phyloP scores from a whole-genome alignment of 2,888 invertebrate species.

The Ypsolopha sequella region DNA sequence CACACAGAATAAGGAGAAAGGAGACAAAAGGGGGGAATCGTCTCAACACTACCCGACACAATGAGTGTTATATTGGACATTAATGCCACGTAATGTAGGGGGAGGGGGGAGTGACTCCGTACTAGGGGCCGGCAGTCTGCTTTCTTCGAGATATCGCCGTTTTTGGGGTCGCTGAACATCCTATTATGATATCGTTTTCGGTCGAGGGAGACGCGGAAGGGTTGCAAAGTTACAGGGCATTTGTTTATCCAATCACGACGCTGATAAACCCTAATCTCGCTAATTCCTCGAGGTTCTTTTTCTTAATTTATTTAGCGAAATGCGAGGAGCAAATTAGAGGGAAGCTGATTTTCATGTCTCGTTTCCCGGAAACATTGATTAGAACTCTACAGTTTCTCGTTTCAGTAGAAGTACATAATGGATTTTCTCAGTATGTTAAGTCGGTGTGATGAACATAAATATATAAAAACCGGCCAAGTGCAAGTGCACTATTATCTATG shows the following conservation, averaged over 20 bases:
- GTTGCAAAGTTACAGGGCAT: conserved; percentile 13
- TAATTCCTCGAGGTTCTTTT: background rate
- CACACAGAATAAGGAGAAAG: conserved; percentile 10
- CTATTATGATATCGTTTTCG: conserved; percentile 34
- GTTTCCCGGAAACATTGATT: too few relatives aligned
- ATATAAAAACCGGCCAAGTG: too few relatives aligned
- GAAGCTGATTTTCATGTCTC: too few relatives aligned
- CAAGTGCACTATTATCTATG: too few relatives aligned
- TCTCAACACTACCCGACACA: conserved; percentile 15
- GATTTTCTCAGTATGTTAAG: too few relatives aligned
- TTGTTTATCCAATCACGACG: conserved; percentile 19
- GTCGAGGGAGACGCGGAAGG: conserved; percentile 17
- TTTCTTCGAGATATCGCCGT: conserved; percentile 28
- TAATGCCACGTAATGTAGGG: conserved; percentile 25
- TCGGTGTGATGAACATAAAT: too few relatives aligned
- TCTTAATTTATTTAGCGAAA: too few relatives aligned
- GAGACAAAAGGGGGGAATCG: conserved; percentile 16
- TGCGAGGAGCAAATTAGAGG: too few relatives aligned
- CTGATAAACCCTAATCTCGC: background rate
- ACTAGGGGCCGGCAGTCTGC: conserved; percentile 7
- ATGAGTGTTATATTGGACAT: conserved; percentile 43
- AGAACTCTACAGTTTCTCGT: too few relatives aligned
- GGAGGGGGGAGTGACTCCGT: conserved; percentile 13
- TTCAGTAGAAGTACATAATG: too few relatives aligned
- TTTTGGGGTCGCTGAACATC: conserved; percentile 25